Base-by-base conservation (phyloP, 1,140 invertebrate species). In the Eurosta solidaginis region DNA sequence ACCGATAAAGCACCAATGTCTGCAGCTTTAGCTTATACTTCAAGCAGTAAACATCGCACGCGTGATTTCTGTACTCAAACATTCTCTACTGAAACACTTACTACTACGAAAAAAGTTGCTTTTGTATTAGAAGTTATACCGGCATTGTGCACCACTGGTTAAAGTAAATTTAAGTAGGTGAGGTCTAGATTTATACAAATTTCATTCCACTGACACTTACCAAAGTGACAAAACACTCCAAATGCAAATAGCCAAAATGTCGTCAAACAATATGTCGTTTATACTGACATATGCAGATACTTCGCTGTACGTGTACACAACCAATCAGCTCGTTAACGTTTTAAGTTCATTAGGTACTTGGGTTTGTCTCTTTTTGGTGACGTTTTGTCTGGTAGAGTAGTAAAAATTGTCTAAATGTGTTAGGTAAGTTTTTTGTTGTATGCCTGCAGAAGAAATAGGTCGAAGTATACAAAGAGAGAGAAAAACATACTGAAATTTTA, bases 361-460 rank as follows among this genome's bases (percentile, higher is more conserved):
- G 59, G n/a, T 68, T 36, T 20, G 33, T 42, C 3, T 4, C 33
- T 68, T 54, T 54, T 54, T 40, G 59, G 59, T 68, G 59, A 68
- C 59, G 40, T 68, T 68, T 68, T 68, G 59, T 68, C 59, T 68
- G 59, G 33, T 10, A n/a, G n/a, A 10, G 59, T 3, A 40, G 59
- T 68, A 68, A 68, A 49, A 68, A 40, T 68, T 20, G 27, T 29
- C 59, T 7, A n/a, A 40, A 22, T 29, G n/a, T 68, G n/a, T 42
- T 63, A 36, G 14, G n/a, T 40, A 33, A 40, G 20, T 2, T 68
- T 68, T 12, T 17, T 36, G 14, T 42, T 40, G 45, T 47, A 12
- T 29, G 14, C 12, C 12, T 59, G 14, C 33, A 5, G 54, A 59
- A 59, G 54, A 33, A 36, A 29, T 33, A 3, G 54, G 2, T 4